Evolutionary conservation across 2,113 vertebrate genomes (phyloP), one percentile per base, ranked within the genome.

Genomic region (Chaetura pelagica): DNA sequence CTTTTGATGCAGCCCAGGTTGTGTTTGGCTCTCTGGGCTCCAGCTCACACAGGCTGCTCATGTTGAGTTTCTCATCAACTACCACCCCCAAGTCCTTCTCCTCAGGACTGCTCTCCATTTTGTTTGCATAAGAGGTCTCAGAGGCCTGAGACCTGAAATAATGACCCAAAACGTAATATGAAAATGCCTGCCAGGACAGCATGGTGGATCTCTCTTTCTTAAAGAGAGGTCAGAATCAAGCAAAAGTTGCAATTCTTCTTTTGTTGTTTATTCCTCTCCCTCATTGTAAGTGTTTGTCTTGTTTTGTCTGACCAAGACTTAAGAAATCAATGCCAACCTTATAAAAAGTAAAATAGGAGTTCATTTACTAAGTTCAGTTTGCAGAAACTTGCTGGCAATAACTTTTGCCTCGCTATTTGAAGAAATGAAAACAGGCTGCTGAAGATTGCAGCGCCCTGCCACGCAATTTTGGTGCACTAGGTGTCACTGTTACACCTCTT

Each of bases 401-500:
- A 54, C 10, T 73, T 90, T 77, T 62, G 9, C 18, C 23, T 82
- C 23, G 29, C 21, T 15, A 72, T 40, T 63, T 24, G 12, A 63
- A 63, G 48, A 80, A 85, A 42, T 9, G 1, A 64, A 84, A 61
- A 54, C 6, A 40, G 21, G 4, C 8, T 44, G 12, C 30, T 4
- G 22, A 54, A 89, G 51, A 32, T 23, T 42, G 44, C 21, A 62
- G 68, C 40, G 26, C 3, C 21, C 34, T 90, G 90, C 72, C n/a
- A 84, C 92, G n/a, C 16, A 30, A 20, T 13, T 16, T 10, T 32
- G 0, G 14, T 68, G 30, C 98, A 81, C 95, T 81, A 97, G 98
- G 88, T 97, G 98, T 88, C 97, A 96, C 86, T 88, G 72, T 97
- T 97, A 86, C 15, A 85, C 84, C 87, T 88, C 58, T 48, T 72